phyloP scores from a whole-genome alignment of 2,888 invertebrate species.

The Fissipunctia ypsillon region DNA sequence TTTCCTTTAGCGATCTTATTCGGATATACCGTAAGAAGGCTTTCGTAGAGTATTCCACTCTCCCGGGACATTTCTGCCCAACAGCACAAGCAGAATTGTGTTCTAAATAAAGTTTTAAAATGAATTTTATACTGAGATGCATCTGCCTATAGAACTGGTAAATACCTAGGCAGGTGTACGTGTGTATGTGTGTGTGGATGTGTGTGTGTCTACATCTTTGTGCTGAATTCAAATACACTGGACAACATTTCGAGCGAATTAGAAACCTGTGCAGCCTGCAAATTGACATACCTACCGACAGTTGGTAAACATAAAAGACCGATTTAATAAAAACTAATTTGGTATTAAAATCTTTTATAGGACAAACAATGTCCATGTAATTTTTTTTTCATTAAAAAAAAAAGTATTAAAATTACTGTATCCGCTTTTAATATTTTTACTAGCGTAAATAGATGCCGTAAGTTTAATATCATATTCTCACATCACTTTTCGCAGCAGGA shows the following conservation, averaged over 20 bases:
- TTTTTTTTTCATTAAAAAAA: not conserved
- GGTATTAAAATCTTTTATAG: not conserved
- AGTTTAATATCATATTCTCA: not conserved
- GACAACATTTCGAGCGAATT: not conserved
- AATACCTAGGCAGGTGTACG: too few relatives aligned
- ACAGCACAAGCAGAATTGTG: too few relatives aligned
- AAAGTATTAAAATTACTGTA: too few relatives aligned
- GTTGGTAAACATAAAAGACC: not conserved
- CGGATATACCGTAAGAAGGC: too few relatives aligned
- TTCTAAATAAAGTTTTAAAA: too few relatives aligned
- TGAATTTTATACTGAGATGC: too few relatives aligned
- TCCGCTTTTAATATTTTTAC: not conserved
- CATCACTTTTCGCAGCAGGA: not conserved
- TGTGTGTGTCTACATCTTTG: too few relatives aligned
- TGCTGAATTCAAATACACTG: conserved; percentile 17
- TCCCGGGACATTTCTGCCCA: too few relatives aligned
- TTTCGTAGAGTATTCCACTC: too few relatives aligned
- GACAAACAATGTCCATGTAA: not conserved
- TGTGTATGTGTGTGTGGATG: too few relatives aligned
- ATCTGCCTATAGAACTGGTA: not conserved
- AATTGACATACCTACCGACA: not conserved
- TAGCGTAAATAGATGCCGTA: not conserved
- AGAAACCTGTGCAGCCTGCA: not conserved
- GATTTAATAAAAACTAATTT: not conserved
- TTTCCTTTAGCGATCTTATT: too few relatives aligned